Evolutionary conservation across 37 sponge, comb jelly and placozoan genomes (phyloP), one percentile per base, ranked within the genome.

Genomic region (Theonella swinhoei): DNA sequence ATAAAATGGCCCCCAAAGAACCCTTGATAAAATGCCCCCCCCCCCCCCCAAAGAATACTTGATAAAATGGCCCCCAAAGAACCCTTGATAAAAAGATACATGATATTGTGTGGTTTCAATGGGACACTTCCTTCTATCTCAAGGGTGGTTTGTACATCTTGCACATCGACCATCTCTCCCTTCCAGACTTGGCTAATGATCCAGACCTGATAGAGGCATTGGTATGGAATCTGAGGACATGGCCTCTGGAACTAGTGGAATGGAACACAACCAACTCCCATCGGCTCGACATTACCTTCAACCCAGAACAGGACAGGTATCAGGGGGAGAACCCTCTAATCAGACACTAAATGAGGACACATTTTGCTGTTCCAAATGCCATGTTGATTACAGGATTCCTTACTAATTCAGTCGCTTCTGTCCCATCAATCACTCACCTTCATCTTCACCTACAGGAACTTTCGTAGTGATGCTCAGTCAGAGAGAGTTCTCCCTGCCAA

Each of bases 221-320:
- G 70, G 90, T 93, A 64, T 93, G 94, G 94, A 93, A 78, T 70
- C 66, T 93, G 58, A 72, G 94, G 23, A 87, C 83, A 2, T 93
- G 94, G 94, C 94, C 94, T 26, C 71, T 93, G 65, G 94, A 93
- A 42, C 72, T 93, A 47, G 66, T 93, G 9, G 64, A 87, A 71
- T 93, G 94, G 94, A 25, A 62, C 40, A 87, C 90, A 8, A 23
- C 47, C 3, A 93, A 93, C 39, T 93, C 94, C 22, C 94, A 93
- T 69, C 83, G 94, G 0, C 83, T 93, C 40, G 94, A 93, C 71
- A 89, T 93, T 23, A 68, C 41, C 1, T 76, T 80, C 65, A 89
- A 89, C 62, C 87, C 80, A 30, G 90, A 93, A 58, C 90, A 89
- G 37, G 90, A 93, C 77, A 85, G 93, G 93, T 93, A 72, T 72